Conservation (phyloP, 2,888 invertebrate species). For the Cordilura impudica region DNA sequence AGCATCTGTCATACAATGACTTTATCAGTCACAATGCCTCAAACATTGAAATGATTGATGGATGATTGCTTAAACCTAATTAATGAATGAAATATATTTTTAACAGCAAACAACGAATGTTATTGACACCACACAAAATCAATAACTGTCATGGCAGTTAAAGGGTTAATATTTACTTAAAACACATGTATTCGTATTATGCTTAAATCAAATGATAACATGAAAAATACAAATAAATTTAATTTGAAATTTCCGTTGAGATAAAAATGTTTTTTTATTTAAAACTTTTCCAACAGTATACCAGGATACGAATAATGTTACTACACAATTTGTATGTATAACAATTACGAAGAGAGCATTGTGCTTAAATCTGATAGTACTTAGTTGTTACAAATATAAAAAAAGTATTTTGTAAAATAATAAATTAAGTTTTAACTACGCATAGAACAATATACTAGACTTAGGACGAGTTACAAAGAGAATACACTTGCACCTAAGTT, state of each 20-base stretch:
- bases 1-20: conserved; percentile 47
- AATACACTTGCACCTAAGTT: not conserved
- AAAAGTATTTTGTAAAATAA: conserved; percentile 40
- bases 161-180: conserved; percentile 1
- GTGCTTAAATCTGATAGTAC: conserved; percentile 33
- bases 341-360: conserved; percentile 6
- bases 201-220: not conserved
- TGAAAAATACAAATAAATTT: conserved; percentile 1
- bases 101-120: not conserved
- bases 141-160: not conserved
- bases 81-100: conserved; percentile 25
- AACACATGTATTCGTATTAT: too few species aligned
- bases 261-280: conserved; percentile 2
- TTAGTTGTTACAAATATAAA: conserved; percentile 8
- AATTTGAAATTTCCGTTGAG: conserved; percentile 29
- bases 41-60: conserved; percentile 51
- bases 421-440: conserved; percentile 54
- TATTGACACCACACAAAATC: not conserved
- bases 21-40: conserved; percentile 43
- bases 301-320: too few species aligned
- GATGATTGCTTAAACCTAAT: conserved; percentile 41
- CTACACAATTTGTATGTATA: not conserved
- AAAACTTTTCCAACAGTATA: conserved; percentile 14
- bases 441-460: not conserved
- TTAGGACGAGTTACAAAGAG: too few species aligned